Conservation (phyloP, 2,113 vertebrate species). For the Gila orcuttii region DNA sequence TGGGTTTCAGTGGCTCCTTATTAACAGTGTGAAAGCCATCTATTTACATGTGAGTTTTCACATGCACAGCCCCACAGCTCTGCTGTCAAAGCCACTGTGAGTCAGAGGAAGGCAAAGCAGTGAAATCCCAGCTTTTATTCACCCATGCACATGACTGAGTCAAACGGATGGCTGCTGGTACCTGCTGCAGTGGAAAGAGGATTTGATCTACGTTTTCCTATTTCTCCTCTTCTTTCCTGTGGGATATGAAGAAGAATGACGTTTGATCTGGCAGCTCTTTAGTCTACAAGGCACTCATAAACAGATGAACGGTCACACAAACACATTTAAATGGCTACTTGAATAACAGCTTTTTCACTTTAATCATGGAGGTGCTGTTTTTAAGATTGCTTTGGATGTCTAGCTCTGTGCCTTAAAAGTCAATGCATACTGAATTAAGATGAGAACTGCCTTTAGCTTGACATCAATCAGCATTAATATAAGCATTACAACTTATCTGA, state of each 20-base stretch:
- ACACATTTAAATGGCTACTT: neutral
- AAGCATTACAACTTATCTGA: neutral
- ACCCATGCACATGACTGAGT: slow-evolving; percentile 41
- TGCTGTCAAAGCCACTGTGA: slow-evolving; percentile 29
- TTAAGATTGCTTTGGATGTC: neutral
- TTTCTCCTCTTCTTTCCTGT: slow-evolving; percentile 14
- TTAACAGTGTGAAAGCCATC: slow-evolving; percentile 33
- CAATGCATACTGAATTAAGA: neutral
- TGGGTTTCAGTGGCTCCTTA: neutral
- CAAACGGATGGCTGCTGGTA: slow-evolving; percentile 44
- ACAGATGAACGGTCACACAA: neutral
- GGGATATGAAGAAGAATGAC: slow-evolving; percentile 11
- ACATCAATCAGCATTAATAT: neutral
- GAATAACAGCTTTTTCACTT: neutral
- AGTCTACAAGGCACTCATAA: slow-evolving; percentile 13
- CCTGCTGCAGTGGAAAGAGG: slow-evolving; percentile 27
- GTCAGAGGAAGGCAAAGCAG: slow-evolving; percentile 37
- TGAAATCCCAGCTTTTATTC: slow-evolving; percentile 44
- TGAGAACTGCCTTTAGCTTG: neutral
- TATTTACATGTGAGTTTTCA: neutral
- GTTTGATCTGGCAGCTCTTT: slow-evolving; percentile 28
- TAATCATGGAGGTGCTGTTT: neutral
- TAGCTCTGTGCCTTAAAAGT: neutral
- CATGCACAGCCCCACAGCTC: neutral
- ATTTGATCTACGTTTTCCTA: slow-evolving; percentile 14